phyloP scores from a whole-genome alignment of 2,888 invertebrate genomes.

The Busseola fusca region DNA sequence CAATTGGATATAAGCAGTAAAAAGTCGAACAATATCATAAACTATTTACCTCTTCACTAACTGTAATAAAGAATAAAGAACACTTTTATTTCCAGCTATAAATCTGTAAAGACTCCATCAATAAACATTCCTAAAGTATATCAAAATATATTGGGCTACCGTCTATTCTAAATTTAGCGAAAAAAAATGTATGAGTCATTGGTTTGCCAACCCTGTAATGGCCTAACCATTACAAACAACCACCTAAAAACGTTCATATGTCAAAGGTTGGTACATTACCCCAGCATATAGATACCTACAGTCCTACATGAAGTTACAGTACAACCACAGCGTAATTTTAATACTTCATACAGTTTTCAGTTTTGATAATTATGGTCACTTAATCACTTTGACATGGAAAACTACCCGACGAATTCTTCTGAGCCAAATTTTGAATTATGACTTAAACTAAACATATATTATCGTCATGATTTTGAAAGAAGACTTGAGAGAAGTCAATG shows the following conservation, averaged over 20 bases:
- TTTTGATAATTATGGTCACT: not conserved
- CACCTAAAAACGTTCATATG: constrained; percentile 16
- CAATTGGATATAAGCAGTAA: constrained; percentile 7
- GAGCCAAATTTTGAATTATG: not conserved
- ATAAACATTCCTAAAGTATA: constrained; percentile 23
- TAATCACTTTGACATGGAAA: not conserved
- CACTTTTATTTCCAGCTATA: constrained; percentile 3
- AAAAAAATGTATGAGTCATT: constrained; percentile 23
- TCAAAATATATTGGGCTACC: constrained; percentile 1
- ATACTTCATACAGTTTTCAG: not conserved
- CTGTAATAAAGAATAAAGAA: constrained; percentile 5
- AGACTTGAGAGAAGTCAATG: not conserved
- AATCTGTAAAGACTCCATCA: constrained; percentile 23
- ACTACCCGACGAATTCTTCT: not conserved
- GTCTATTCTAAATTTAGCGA: constrained; percentile 9
- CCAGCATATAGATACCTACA: not conserved
- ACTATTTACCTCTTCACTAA: not conserved
- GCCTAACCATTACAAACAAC: no score
- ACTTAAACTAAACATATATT: not conserved
- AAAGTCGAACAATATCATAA: not conserved
- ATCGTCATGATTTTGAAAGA: not conserved
- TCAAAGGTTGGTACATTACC: constrained; percentile 20
- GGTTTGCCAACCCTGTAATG: constrained; percentile 2
- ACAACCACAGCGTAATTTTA: constrained; percentile 23
- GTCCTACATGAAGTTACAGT: not conserved